Base-by-base conservation (phyloP, 2,888 invertebrate genomes). In the Aethes cnicana region DNA sequence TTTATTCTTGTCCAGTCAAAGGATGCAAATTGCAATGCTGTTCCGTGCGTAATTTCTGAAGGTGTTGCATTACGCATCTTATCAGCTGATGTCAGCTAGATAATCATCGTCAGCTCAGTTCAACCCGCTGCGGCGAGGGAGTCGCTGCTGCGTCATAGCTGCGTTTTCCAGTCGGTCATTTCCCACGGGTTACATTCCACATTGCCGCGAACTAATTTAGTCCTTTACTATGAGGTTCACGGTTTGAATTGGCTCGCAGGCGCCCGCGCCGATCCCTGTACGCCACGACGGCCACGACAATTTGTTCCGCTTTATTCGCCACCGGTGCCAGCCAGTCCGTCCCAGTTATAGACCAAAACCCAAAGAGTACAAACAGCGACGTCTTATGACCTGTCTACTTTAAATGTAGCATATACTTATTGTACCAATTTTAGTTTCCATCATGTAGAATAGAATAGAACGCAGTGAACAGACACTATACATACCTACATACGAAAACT, bases 281-380 rank as follows among this genome's bases (percentile, higher is more conserved):
- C 58, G 53, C 52, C 58, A 56, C 61, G 56, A 56, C 64, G 59
- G 58, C 66, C 66, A 65, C 71, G 69, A 66, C 68, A 69, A 75
- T 76, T 73, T 64, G 73, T 77, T 74, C 66, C 72, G 72, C 69
- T 73, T 74, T 75, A 77, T 80, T 81, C 74, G 74, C 72, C 61
- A 68, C 66, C 66, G 11, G 36, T 20, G 20, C 21, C 39, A 30
- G 32, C 47, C 42, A 16, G 42, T 32, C 23, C 44, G 25, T n/a
- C n/a, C n/a, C n/a, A n/a, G n/a, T n/a, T n/a, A n/a, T n/a, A n/a
- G n/a, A n/a, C n/a, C n/a, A n/a, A n/a, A n/a, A 5, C 4, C 21
- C 7, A n/a, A n/a, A n/a, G n/a, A n/a, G n/a, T n/a, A n/a, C n/a
- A n/a, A n/a, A n/a, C n/a, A n/a, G n/a, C n/a, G n/a, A n/a, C n/a